These are phyloP conservation scores for Tetrax tetrax DNA, from an alignment of 2,113 vertebrate species.

Conservation along the genomic window DNA sequence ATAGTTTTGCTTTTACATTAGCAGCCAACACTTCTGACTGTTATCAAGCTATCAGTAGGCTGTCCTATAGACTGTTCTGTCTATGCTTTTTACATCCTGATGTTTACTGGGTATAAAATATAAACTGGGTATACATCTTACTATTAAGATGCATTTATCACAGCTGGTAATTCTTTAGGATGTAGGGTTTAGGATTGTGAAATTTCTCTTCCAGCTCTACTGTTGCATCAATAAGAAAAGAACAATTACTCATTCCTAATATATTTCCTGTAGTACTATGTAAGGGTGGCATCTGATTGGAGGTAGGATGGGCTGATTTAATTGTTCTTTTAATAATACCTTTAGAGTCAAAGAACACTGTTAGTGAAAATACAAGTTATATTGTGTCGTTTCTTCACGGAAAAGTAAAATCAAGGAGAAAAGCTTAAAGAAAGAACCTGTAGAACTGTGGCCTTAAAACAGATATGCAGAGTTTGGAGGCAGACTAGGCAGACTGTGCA, in stretches of 20 bases:
- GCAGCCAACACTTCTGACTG: background rate
- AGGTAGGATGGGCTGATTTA: background rate
- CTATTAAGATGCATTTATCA: background rate
- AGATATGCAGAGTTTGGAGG: background rate
- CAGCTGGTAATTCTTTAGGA: background rate
- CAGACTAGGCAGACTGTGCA: background rate
- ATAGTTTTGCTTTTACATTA: background rate
- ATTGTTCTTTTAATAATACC: background rate
- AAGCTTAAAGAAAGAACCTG: background rate
- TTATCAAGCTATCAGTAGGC: background rate
- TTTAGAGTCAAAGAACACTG: background rate
- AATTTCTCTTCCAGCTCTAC: background rate
- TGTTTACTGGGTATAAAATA: background rate
- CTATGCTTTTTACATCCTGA: background rate
- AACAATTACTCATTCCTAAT: background rate
- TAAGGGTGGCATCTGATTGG: background rate
- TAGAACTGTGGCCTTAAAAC: background rate
- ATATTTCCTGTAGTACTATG: background rate
- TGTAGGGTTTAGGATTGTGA: background rate
- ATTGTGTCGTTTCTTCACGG: background rate
- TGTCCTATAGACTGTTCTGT: background rate
- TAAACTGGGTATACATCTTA: rapidly evolving
- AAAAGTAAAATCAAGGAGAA: background rate
- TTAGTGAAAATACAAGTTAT: background rate
- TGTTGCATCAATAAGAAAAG: background rate